Evolutionary conservation across 2,888 invertebrate species (phyloP).

Genomic region (Pollenia amentaria): DNA sequence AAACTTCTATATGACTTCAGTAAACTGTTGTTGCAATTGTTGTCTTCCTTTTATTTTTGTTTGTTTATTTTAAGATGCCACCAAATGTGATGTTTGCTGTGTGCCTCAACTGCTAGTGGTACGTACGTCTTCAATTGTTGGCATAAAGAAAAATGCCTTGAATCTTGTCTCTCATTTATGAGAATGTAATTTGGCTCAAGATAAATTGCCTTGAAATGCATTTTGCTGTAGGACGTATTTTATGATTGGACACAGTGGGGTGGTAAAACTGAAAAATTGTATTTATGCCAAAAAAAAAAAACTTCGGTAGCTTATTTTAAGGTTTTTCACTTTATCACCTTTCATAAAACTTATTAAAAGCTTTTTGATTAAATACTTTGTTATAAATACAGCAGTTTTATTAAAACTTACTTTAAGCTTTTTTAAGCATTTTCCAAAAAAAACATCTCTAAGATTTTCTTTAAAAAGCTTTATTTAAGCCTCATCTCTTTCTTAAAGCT

Average conservation of each 20-base stretch:
- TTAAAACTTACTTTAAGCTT: too few species aligned
- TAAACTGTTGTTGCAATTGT: constrained; percentile 30
- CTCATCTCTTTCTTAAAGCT: too few species aligned
- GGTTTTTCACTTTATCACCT: too few species aligned
- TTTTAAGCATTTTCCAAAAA: too few species aligned
- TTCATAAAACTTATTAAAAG: too few species aligned
- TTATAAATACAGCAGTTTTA: too few species aligned
- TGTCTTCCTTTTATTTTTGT: neutral
- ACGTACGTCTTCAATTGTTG: constrained; percentile 36
- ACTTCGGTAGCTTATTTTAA: neutral
- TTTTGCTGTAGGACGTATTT: constrained; percentile 37
- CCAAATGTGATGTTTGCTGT: constrained; percentile 56
- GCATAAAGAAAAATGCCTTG: constrained; percentile 52
- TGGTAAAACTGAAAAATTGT: neutral
- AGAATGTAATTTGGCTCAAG: constrained; percentile 69
- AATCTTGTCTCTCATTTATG: constrained; percentile 66
- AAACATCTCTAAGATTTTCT: too few species aligned
- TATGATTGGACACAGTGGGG: constrained; percentile 50
- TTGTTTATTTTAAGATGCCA: constrained; percentile 50
- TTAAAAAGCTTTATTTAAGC: too few species aligned
- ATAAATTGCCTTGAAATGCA: constrained; percentile 72
- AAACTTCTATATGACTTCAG: constrained; percentile 55
- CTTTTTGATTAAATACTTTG: too few species aligned
- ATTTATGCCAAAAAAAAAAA: neutral
- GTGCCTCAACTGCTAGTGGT: neutral